Conservation (phyloP, 1,140 invertebrate genomes). For the Myzus persicae region DNA sequence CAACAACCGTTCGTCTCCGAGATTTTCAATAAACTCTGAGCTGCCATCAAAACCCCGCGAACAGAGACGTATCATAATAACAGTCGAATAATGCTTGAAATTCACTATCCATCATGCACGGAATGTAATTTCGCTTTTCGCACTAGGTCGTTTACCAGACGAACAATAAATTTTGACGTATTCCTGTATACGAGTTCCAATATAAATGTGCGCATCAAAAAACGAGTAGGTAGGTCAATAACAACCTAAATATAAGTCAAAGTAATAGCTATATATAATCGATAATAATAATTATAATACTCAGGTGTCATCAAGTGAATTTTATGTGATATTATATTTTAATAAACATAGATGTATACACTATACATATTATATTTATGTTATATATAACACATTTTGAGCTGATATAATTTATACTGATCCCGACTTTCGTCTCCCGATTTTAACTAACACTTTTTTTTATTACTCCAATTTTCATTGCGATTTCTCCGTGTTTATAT, state of each 20-base stretch:
- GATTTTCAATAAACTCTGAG: background rate
- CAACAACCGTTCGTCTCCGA: background rate
- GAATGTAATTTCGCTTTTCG: background rate
- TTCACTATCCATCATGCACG: background rate
- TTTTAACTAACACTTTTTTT: too few species aligned
- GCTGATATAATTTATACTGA: background rate
- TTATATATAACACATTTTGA: background rate
- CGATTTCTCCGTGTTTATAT: too few species aligned
- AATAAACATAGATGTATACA: background rate
- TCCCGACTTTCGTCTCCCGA: background rate
- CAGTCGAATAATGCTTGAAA: background rate
- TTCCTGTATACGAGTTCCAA: too few species aligned
- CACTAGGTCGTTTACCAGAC: background rate
- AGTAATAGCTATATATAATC: too few species aligned
- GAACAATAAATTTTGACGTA: background rate
- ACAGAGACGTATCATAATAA: background rate
- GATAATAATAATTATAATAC: background rate
- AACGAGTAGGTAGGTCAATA: too few species aligned
- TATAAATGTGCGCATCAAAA: too few species aligned
- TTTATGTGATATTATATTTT: too few species aligned
- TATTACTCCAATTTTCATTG: too few species aligned
- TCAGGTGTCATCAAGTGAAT: background rate
- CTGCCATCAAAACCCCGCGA: background rate
- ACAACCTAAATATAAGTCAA: too few species aligned
- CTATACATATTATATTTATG: background rate